Evolutionary conservation across 1,140 invertebrate genomes (phyloP), one percentile per base, ranked within the genome.

Genomic region (Drosophila bocki): DNA sequence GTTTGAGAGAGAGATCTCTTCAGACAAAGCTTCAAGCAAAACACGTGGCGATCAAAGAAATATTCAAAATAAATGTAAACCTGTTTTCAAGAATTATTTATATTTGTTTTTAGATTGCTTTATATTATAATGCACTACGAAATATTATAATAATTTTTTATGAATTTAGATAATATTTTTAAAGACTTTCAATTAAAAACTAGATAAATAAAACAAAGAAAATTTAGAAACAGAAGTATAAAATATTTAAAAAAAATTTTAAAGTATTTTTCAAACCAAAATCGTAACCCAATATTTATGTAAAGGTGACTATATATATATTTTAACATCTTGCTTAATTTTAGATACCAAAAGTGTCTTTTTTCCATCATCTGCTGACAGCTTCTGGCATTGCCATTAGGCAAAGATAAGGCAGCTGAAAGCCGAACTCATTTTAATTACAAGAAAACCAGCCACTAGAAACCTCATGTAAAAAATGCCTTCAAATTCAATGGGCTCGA

Each of bases 371-470:
- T 67, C 45, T 39, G 58, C 32, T 61, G 32, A 71, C 79, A 82
- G 62, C 60, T 57, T 59, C 64, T 48, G 44, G 29, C 45, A 58
- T 54, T 74, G 56, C 35, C 41, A 41, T 54, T 45, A 50, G 75
- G 45, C 78, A 70, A 64, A 53, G 80, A 70, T 82, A 82, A 79
- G 51, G 26, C 26, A 45, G n/a, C 13, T 35, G 44, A 44, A 44
- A 44, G n/a, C 17, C 29, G 50, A 51, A 29, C 37, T 74, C 50
- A 35, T 76, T 88, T 74, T 83, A 88, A 88, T 88, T 83, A 86
- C 80, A 83, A 62, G 61, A 53, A 53, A 29, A 51, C 29, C 29
- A 51, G 35, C n/a, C n/a, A 13, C 8, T 5, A 32, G 29, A 17
- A 15, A 19, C 8, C 32, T 33, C 45, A 26, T 51, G 65, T 67